Evolutionary conservation across 1,140 invertebrate genomes (phyloP), one percentile per base, ranked within the genome.

Genomic region (Drosophila mayri): DNA sequence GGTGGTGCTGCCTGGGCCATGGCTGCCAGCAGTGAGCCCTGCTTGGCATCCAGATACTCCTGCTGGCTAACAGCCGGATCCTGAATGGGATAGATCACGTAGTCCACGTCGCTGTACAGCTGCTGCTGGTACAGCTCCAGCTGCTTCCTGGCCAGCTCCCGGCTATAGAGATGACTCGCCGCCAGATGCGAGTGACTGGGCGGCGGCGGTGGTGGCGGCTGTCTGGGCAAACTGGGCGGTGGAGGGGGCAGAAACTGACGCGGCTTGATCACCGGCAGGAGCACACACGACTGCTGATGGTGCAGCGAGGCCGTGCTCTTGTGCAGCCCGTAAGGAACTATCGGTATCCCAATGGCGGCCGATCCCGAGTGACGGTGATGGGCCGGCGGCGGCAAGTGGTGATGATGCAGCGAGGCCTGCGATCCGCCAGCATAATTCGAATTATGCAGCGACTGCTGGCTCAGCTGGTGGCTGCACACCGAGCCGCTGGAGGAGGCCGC

Each of bases 21-120:
- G 8, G 95, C 95, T 0, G 95, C 95, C 32, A 95, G 75, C 8
- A 95, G 80, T 0, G 95, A 95, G 3, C 96, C 96, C 82, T 97
- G 94, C 86, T 98, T 98, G 9, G 96, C 96, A 81, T 98, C 97
- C 76, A 97, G 94, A 92, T 98, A 98, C 90, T 98, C 97, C 92
- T 98, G 97, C 91, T 97, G 96, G 64, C 97, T 97, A 20, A 98
- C 94, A 0, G 96, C 95, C 22, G 97, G 97, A 93, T 98, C 97
- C 93, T 98, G 97, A 50, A 97, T 92, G 0, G 97, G 97, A 85
- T 97, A 98, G 90, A 98, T 97, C 0, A 98, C 97, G 83, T 97
- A 98, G 91, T 98, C 97, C 7, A 97, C 96, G 80, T 98, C 97
- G 40, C 97, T 97, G 76, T 97, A 97, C 18, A 98, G 94, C 82